These are phyloP conservation scores for Leucophora obtusa DNA, from an alignment of 2,888 invertebrate species.

Conservation along the genomic window DNA sequence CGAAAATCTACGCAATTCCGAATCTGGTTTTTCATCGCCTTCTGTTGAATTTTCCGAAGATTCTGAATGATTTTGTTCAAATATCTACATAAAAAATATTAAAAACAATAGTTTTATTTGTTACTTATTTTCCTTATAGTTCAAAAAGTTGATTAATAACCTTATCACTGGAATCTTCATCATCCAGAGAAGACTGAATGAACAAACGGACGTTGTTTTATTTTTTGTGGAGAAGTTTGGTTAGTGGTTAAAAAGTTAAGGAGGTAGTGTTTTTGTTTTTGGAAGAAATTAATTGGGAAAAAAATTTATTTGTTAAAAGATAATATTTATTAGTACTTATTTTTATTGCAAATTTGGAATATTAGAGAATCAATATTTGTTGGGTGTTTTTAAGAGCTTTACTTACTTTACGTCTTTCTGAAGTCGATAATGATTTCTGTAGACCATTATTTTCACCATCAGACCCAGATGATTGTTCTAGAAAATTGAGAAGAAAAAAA, in stretches of 20 bases:
- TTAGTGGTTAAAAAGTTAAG: conserved; percentile 64
- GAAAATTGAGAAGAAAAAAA: conserved; percentile 37
- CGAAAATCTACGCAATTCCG: conserved; percentile 81
- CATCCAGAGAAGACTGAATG: conserved; percentile 75
- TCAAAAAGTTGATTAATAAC: conserved; percentile 68
- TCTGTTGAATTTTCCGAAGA: conserved; percentile 81
- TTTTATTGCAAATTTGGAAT: conserved; percentile 21
- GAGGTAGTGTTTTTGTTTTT: conserved; percentile 14
- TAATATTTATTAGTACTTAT: conserved; percentile 26
- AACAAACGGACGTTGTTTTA: conserved; percentile 61
- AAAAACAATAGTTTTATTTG: background rate
- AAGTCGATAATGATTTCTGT: conserved; percentile 86
- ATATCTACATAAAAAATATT: conserved; percentile 71
- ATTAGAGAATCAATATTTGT: background rate
- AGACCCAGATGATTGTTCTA: conserved; percentile 67
- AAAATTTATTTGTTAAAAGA: conserved; percentile 48
- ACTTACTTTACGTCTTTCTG: conserved; percentile 86
- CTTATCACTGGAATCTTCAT: conserved; percentile 78
- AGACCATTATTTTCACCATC: conserved; percentile 82
- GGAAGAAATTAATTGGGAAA: conserved; percentile 41
- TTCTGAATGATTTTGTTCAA: conserved; percentile 77
- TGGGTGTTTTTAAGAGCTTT: background rate
- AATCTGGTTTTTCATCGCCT: conserved; percentile 79
- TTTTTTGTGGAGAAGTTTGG: conserved; percentile 60
- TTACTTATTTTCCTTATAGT: background rate